These are phyloP conservation scores for Oryzias sinensis DNA, from an alignment of 2,797 vertebrate genomes.

Conservation along the genomic window DNA sequence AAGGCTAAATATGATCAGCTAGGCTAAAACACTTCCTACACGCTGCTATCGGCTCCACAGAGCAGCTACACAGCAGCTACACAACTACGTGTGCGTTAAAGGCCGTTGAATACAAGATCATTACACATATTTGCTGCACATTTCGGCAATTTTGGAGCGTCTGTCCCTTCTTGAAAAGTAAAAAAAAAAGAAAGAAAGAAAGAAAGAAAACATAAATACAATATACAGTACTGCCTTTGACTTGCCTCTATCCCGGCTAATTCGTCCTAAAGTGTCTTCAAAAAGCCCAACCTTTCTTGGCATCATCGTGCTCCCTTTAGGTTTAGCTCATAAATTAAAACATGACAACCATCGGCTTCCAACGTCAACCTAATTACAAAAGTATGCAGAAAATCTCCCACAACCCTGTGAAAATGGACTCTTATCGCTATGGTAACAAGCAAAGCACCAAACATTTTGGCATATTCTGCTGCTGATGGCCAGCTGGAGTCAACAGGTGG, in stretches of 20 bases:
- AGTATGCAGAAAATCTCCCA: neutral
- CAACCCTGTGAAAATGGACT: conserved; percentile 24
- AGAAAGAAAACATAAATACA: conserved; percentile 4
- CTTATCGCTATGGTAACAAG: conserved; percentile 38
- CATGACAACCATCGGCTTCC: conserved; percentile 15
- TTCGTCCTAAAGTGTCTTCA: conserved; percentile 52
- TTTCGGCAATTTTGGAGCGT: conserved; percentile 52
- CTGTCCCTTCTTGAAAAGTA: conserved; percentile 9
- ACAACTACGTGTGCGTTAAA: conserved; percentile 62
- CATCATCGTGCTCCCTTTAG: conserved; percentile 50
- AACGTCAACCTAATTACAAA: neutral
- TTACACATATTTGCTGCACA: conserved; percentile 63
- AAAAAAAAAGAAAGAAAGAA: neutral
- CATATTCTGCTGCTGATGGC: conserved; percentile 56
- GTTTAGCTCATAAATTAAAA: conserved; percentile 33
- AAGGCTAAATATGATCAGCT: conserved; percentile 78
- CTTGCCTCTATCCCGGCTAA: conserved; percentile 42
- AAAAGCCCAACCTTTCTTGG: conserved; percentile 35
- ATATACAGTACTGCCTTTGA: conserved; percentile 37
- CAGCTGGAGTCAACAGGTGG: conserved; percentile 38
- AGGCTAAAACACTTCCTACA: conserved; percentile 55
- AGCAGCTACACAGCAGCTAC: conserved; percentile 57
- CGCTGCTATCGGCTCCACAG: conserved; percentile 38
- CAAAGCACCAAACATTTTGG: conserved; percentile 73
- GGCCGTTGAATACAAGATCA: conserved; percentile 60